Base-by-base conservation (phyloP, 1,140 invertebrate genomes). In the Dendrolimus punctatus region DNA sequence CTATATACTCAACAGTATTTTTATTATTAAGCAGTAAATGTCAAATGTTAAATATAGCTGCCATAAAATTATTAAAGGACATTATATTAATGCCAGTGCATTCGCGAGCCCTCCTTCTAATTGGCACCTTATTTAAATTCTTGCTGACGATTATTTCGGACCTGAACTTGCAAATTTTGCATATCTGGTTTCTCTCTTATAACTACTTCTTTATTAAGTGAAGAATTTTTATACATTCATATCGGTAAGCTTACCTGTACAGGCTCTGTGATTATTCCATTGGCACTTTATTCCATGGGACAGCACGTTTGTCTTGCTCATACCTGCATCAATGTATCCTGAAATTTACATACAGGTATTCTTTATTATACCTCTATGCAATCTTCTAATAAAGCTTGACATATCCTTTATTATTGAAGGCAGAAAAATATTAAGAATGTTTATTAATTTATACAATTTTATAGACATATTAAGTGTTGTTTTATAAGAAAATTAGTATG, bases 61-160 rank as follows among this genome's bases (percentile, higher is more conserved):
- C 62, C 55, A 74, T 67, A 64, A 74, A 67, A 75, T 68, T 67
- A 71, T 71, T 67, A 68, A 71, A 68, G 64, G 62, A 55, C 67
- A 71, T 67, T 67, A 68, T 66, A 66, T 67, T 69, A 66, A 65
- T 58, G 49, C 58, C 60, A 58, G 55, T 50, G 56, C 59, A 64
- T 62, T 59, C 61, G 50, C 57, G 56, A 39, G 57, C 52, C 59
- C 46, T 54, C 49, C 64, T 73, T 76, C 73, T 82, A 82, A 82
- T 80, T 80, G 73, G 73, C 72, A 72, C 69, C 68, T 74, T 81
- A 81, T 80, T 76, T 76, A 74, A 81, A 79, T 79, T 77, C 68
- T 53, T 64, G 58, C 63, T 51, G 57, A 64, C 69, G 62, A 72
- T 72, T 72, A 72, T 76, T 79, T 78, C 64, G 71, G 71, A 63